phyloP scores from a whole-genome alignment of 2,888 invertebrate species.

The Sinopyrophorus schimmeli region DNA sequence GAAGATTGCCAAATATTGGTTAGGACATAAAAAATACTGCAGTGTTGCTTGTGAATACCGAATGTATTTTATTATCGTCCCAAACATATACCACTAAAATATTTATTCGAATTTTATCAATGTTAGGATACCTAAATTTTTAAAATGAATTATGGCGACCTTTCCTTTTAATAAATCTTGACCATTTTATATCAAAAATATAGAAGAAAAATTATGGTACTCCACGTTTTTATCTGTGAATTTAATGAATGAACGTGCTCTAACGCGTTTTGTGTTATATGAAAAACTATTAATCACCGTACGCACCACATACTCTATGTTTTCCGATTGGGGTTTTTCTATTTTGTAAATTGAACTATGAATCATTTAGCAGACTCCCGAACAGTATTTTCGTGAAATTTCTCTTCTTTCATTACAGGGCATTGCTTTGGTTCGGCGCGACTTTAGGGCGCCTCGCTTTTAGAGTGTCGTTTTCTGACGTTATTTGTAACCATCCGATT shows the following conservation, averaged over 20 bases:
- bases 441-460: slow-evolving; percentile 40
- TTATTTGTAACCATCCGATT: slow-evolving; percentile 29
- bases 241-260: slow-evolving; percentile 26
- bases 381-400: slow-evolving; percentile 25
- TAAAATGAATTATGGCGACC: slow-evolving; percentile 3
- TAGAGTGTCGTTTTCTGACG: slow-evolving; percentile 25
- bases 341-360: slow-evolving; percentile 39
- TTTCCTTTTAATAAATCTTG: slow-evolving; percentile 3
- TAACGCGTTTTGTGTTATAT: slow-evolving; percentile 19
- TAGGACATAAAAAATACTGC: background rate
- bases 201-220: slow-evolving; percentile 13
- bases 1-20: background rate
- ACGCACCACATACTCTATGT: slow-evolving; percentile 14
- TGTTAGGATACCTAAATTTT: background rate
- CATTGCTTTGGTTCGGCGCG: slow-evolving; percentile 38
- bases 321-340: slow-evolving; percentile 27
- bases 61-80: background rate
- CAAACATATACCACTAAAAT: background rate
- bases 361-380: slow-evolving; percentile 34
- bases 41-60: background rate
- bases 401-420: slow-evolving; percentile 29
- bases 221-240: slow-evolving; percentile 13
- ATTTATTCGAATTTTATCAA: too few relatives aligned
- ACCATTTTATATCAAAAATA: slow-evolving; percentile 4
- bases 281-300: slow-evolving; percentile 29